A percentile compares a stretch with the other conserved stretches of the same genome.
Conservation (phyloP, 1,140 invertebrate genomes). For the Chrysomallon squamiferum region DNA sequence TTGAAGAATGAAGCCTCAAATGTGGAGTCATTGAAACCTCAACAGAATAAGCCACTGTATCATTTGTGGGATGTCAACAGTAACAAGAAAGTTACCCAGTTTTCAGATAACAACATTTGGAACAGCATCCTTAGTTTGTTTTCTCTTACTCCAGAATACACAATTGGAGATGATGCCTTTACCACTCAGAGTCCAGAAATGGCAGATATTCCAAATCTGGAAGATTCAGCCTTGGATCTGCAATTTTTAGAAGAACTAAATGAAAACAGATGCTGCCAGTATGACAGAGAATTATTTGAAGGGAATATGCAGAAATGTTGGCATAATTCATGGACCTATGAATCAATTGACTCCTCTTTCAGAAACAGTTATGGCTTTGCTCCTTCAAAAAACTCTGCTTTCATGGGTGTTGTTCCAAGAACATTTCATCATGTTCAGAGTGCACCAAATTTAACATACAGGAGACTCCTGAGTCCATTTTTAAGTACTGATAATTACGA, state of each 20-base stretch:
- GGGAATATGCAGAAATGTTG: too few species aligned
- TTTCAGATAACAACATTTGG: slow-evolving; percentile 11
- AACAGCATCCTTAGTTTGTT: slow-evolving; percentile 11
- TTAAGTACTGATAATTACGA: not conserved
- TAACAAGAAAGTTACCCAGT: slow-evolving; percentile 18
- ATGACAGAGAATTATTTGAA: slow-evolving; percentile 7
- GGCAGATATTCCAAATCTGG: slow-evolving; percentile 20
- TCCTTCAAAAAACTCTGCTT: slow-evolving; percentile 46
- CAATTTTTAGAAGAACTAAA: slow-evolving; percentile 4
- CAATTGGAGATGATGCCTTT: not conserved
- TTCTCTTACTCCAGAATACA: not conserved
- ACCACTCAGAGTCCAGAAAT: not conserved
- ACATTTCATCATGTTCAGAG: slow-evolving; percentile 41
- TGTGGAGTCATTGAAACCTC: too few species aligned
- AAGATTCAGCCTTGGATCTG: slow-evolving; percentile 15
- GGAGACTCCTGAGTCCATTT: slow-evolving; percentile 11
- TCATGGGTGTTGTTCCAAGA: slow-evolving; percentile 40
- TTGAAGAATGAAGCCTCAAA: too few species aligned
- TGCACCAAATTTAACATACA: slow-evolving; percentile 32
- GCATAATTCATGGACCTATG: slow-evolving; percentile 2
- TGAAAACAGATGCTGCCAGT: not conserved
- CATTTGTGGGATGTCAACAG: slow-evolving; percentile 43
- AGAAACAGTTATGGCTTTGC: slow-evolving; percentile 43
- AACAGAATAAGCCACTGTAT: not conserved
- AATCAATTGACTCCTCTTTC: slow-evolving; percentile 18